Evolutionary conservation across 1,140 invertebrate genomes (phyloP).

Genomic region (Drosophila insularis): DNA sequence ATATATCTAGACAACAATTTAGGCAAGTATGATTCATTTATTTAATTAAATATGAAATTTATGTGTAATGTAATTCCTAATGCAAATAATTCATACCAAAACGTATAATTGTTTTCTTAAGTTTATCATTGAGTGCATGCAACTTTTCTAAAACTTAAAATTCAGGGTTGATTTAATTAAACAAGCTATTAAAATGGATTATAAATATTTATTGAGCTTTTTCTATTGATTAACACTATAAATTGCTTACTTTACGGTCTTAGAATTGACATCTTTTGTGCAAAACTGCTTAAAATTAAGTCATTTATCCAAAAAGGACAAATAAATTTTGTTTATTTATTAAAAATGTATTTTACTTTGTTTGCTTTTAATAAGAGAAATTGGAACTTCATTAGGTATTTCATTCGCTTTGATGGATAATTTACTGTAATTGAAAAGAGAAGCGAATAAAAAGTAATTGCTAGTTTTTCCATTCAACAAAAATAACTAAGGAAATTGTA

Average conservation of each 20-base stretch:
- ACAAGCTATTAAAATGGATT: no score
- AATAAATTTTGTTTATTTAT: background rate
- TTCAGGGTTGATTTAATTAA: no score
- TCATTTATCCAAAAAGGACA: background rate
- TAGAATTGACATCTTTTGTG: background rate
- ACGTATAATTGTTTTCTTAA: no score
- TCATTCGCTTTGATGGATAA: constrained; percentile 5
- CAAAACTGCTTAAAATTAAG: background rate
- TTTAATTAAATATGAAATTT: background rate
- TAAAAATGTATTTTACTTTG: background rate
- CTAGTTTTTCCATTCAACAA: constrained; percentile 33
- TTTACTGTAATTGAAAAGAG: constrained; percentile 25
- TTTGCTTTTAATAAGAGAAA: background rate
- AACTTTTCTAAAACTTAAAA: no score
- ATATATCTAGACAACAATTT: background rate
- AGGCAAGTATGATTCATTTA: background rate
- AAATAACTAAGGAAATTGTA: constrained; percentile 43
- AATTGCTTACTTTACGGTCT: background rate
- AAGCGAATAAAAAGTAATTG: constrained; percentile 44
- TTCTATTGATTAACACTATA: background rate
- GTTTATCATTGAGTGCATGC: no score
- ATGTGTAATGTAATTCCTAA: background rate
- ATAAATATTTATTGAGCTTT: background rate
- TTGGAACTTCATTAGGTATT: background rate
- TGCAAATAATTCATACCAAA: no score